Evolutionary conservation across 2,888 invertebrate genomes (phyloP).

Genomic region (Orchesella flavescens): DNA sequence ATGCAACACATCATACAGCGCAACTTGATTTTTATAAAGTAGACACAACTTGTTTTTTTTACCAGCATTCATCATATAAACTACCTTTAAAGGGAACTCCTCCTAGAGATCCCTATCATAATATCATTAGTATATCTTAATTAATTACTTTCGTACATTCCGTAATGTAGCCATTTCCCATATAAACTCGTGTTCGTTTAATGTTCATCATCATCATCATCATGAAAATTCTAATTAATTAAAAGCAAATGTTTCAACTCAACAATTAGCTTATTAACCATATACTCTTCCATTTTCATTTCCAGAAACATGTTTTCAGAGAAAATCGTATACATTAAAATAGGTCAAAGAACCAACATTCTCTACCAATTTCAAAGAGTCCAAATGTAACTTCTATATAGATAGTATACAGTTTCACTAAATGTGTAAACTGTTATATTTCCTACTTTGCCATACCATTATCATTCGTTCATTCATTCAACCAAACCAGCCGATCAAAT

Average conservation of each 20-base stretch:
- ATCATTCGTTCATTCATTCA: constrained; percentile 4
- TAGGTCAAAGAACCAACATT: not conserved
- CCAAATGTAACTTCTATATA: not conserved
- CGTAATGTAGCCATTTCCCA: no score
- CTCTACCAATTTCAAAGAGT: not conserved
- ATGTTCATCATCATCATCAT: not conserved
- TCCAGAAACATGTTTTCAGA: not conserved
- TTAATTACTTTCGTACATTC: constrained; percentile 34
- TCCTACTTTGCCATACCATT: not conserved
- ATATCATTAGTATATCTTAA: constrained; percentile 9
- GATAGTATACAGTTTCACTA: no score
- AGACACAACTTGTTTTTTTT: no score
- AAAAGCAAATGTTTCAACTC: constrained; percentile 49
- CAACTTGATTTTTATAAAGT: no score
- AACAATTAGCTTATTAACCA: constrained; percentile 57
- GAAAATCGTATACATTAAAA: not conserved
- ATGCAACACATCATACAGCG: no score
- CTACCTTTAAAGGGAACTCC: no score
- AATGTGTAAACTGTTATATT: not conserved
- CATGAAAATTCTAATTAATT: constrained; percentile 53
- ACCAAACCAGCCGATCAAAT: constrained; percentile 4
- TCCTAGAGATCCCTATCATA: no score
- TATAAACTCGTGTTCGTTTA: no score
- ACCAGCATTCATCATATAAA: no score
- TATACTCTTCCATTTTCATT: constrained; percentile 22